A percentile compares a stretch with the other conserved stretches of the same genome.
These are phyloP conservation scores for Campylomormyrus numenius DNA, from an alignment of 2,113 vertebrate species.

Conservation along the genomic window DNA sequence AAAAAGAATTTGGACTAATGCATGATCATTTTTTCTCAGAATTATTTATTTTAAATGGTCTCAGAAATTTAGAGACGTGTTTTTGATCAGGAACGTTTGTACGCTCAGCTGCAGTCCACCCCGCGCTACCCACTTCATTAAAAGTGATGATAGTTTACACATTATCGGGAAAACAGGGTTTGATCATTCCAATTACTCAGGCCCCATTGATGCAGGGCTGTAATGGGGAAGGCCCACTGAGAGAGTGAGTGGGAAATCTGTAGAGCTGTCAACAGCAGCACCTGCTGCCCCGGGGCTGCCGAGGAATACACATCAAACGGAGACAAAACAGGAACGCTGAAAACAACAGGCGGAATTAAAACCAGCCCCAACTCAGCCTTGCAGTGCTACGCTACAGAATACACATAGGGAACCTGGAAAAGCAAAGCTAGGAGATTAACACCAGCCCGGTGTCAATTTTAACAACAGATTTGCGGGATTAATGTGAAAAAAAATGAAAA, in stretches of 20 bases:
- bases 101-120: background rate
- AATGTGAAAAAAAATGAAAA: background rate
- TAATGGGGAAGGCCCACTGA: slow-evolving; percentile 31
- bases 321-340: slow-evolving; percentile 17
- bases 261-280: slow-evolving; percentile 18
- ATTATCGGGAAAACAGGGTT: slow-evolving; percentile 36
- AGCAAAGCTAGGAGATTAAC: background rate
- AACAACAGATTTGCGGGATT: background rate
- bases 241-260: background rate
- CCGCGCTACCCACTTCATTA: slow-evolving; percentile 30
- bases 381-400: background rate
- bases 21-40: background rate
- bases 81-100: background rate
- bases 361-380: background rate
- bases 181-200: slow-evolving; percentile 44
- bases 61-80: background rate
- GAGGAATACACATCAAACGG: slow-evolving; percentile 17
- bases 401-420: background rate
- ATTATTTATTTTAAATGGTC: background rate
- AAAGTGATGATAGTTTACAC: slow-evolving; percentile 34
- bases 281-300: slow-evolving; percentile 7
- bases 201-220: slow-evolving; percentile 31
- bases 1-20: background rate
- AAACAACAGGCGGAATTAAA: slow-evolving; percentile 28
- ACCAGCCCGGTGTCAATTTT: background rate